These are phyloP conservation scores for Arbacia lixula DNA, from an alignment of 53 echinoderm and acorn worm species.

Conservation along the genomic window DNA sequence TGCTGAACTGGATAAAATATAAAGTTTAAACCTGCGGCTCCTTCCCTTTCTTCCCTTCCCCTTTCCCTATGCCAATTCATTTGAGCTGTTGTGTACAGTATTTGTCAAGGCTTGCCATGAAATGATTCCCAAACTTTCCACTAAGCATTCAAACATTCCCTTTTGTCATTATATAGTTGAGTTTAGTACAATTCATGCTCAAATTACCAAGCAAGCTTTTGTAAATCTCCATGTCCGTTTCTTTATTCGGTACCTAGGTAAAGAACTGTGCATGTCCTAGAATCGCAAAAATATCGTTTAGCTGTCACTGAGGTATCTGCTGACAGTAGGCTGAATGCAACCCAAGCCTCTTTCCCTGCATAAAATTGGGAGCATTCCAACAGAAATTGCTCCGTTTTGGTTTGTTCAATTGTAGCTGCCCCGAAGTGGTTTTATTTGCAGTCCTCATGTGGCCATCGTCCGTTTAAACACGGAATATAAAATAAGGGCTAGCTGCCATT, in stretches of 20 bases:
- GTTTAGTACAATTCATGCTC: not conserved
- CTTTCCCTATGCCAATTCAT: too few relatives aligned
- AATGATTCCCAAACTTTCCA: too few relatives aligned
- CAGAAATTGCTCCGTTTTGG: not conserved
- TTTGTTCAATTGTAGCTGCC: not conserved
- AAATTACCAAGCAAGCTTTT: too few relatives aligned
- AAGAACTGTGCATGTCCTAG: not conserved
- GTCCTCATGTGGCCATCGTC: not conserved
- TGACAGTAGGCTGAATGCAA: not conserved
- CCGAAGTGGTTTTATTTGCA: conserved; percentile 10
- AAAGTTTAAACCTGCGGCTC: too few relatives aligned
- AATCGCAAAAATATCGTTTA: not conserved
- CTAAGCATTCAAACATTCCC: too few relatives aligned
- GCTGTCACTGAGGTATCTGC: conserved; percentile 7
- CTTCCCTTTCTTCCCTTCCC: too few relatives aligned
- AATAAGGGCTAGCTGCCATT: conserved; percentile 4
- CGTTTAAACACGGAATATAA: not conserved
- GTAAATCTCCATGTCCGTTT: too few relatives aligned
- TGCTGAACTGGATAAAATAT: too few relatives aligned
- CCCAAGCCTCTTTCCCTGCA: conserved; percentile 15
- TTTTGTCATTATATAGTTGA: not conserved
- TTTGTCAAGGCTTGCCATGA: too few relatives aligned
- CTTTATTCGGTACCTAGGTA: too few relatives aligned
- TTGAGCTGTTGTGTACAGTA: too few relatives aligned
- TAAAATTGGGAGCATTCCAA: conserved; percentile 23